phyloP scores from a whole-genome alignment of 2,888 invertebrate genomes.

The Hesperia comma region DNA sequence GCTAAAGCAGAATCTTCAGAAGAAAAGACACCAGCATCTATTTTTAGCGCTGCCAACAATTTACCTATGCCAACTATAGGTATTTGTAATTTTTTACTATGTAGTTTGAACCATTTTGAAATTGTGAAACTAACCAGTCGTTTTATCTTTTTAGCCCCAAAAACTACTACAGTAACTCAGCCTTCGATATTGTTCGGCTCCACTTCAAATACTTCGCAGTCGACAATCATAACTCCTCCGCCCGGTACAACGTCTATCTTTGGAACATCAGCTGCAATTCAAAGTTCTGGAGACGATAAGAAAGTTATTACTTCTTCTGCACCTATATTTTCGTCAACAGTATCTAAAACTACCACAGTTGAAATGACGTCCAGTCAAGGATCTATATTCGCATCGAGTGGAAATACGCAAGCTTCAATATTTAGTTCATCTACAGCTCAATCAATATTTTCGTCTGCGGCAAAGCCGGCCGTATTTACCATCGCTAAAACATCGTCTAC shows the following conservation, averaged over 20 bases:
- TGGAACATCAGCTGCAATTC: conserved; percentile 52
- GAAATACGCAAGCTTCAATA: conserved; percentile 49
- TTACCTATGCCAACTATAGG: too few species aligned
- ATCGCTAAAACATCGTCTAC: neutral
- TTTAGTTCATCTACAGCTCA: conserved; percentile 44
- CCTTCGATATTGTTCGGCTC: conserved; percentile 33
- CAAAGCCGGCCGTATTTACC: conserved; percentile 12
- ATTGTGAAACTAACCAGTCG: neutral
- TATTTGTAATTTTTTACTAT: neutral
- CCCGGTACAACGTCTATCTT: conserved; percentile 57
- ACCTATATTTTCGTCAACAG: conserved; percentile 50
- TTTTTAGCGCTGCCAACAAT: conserved; percentile 13
- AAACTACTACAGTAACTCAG: conserved; percentile 26
- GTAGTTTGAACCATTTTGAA: neutral
- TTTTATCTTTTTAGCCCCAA: conserved; percentile 18
- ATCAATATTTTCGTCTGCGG: conserved; percentile 38
- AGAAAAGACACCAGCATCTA: conserved; percentile 8
- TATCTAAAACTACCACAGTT: conserved; percentile 41
- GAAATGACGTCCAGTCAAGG: conserved; percentile 40
- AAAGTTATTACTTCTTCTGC: conserved; percentile 44
- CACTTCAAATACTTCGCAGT: conserved; percentile 24
- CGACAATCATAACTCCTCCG: conserved; percentile 41
- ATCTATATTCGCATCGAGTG: conserved; percentile 45
- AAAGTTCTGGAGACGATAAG: conserved; percentile 36
- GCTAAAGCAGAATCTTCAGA: conserved; percentile 7